These are phyloP conservation scores for Charina bottae DNA, from an alignment of 2,113 vertebrate genomes.

Conservation along the genomic window DNA sequence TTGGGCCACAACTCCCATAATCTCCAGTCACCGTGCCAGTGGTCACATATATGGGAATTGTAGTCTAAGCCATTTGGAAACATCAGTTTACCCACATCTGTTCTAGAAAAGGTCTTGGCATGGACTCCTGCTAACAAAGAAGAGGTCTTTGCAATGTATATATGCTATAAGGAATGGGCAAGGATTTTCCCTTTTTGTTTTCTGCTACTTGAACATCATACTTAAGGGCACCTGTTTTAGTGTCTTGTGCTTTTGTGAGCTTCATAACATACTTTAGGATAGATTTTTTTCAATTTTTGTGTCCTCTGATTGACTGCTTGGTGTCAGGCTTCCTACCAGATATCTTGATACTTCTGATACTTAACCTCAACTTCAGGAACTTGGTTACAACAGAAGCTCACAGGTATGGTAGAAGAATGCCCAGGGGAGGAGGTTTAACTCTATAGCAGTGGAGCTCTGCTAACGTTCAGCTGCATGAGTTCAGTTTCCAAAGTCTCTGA, in stretches of 20 bases:
- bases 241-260: not conserved
- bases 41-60: no score
- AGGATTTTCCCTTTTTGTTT: not conserved
- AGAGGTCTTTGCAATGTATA: not conserved
- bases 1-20: no score
- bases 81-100: no score
- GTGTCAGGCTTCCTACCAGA: not conserved
- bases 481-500: no score
- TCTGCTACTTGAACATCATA: not conserved
- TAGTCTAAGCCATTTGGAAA: no score
- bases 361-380: conserved; percentile 24
- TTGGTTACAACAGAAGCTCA: conserved; percentile 8
- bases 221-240: not conserved
- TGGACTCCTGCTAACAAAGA: not conserved
- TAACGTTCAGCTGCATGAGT: no score
- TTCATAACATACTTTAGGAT: not conserved
- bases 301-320: not conserved
- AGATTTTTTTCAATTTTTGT: not conserved
- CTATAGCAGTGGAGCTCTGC: no score
- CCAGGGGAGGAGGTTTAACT: no score
- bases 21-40: no score
- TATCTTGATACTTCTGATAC: no score
- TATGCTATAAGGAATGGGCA: not conserved
- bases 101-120: no score
- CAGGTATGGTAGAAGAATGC: not conserved